Base-by-base conservation (phyloP, 2,888 invertebrate species). In the Andrena dorsata region DNA sequence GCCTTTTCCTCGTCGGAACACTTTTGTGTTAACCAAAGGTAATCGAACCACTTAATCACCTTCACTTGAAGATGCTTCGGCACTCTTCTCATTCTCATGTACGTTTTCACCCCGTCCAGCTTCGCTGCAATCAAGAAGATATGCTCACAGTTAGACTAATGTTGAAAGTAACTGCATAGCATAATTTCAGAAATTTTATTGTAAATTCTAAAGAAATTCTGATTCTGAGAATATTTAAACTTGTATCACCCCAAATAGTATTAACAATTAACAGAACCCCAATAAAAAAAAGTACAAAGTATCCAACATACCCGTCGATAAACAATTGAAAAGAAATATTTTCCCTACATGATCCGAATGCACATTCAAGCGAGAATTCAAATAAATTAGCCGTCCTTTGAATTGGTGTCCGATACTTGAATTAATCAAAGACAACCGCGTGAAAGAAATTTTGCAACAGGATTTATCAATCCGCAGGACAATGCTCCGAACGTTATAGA, bases 31-130 rank as follows among this genome's bases (percentile, higher is more conserved):
- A 99, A 96, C 99, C 99, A 99, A 92, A 99, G 96, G 94, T 99
- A 99, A 95, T 99, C 99, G 95, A 99, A 99, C 99, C 99, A 99
- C 94, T 98, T 98, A 95, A 99, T 99, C 89, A 98, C 99, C 94
- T 99, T 98, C 92, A 98, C 98, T 94, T 99, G 99, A 82, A 99
- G 96, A 94, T 98, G 97, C 90, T 97, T 97, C 56, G 99, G 99
- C 87, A 99, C 99, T 90, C 98, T 95, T 71, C 99, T 96, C 97
- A 99, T 98, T 86, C 98, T 96, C 99, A 99, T 99, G 94, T 99
- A 99, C 3, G 99, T 99, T 95, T 99, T 99, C 84, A 99, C 99
- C 63, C 98, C 98, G 94, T 99, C 99, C 94, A 99, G 95, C 95
- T 99, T 99, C 61, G 99, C 99, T 99, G 96, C 71, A 96, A 96